phyloP scores from a whole-genome alignment of 2,888 invertebrate species.

The Nudaria mundana region DNA sequence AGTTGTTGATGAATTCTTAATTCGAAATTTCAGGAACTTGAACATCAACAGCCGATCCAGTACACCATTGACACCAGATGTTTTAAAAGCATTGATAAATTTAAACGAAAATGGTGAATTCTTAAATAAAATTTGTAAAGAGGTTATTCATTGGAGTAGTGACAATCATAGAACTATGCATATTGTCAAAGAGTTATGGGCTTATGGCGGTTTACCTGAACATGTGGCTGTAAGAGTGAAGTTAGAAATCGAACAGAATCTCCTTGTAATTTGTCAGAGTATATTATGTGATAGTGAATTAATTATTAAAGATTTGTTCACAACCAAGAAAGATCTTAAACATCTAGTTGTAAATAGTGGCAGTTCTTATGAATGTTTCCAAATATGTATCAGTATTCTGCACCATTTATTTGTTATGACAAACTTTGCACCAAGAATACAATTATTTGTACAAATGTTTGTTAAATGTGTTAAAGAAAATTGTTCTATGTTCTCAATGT shows the following conservation, averaged over 20 bases:
- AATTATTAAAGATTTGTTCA: slow-evolving; percentile 35
- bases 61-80: slow-evolving; percentile 49
- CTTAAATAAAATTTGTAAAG: slow-evolving; percentile 36
- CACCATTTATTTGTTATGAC: slow-evolving; percentile 55
- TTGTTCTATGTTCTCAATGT: slow-evolving; percentile 33
- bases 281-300: slow-evolving; percentile 33
- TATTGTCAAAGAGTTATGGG: slow-evolving; percentile 54
- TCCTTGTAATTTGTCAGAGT: slow-evolving; percentile 40
- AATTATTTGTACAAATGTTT: slow-evolving; percentile 48
- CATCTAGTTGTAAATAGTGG: slow-evolving; percentile 46
- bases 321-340: slow-evolving; percentile 25
- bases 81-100: slow-evolving; percentile 60
- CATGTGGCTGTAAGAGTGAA: slow-evolving; percentile 59
- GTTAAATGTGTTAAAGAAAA: slow-evolving; percentile 40
- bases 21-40: slow-evolving; percentile 46
- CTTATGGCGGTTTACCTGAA: slow-evolving; percentile 32
- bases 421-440: slow-evolving; percentile 46
- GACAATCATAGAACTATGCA: slow-evolving; percentile 28
- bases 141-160: slow-evolving; percentile 48
- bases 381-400: slow-evolving; percentile 55
- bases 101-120: slow-evolving; percentile 41
- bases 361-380: slow-evolving; percentile 56
- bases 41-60: slow-evolving; percentile 40
- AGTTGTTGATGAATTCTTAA: slow-evolving; percentile 55
- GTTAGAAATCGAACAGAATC: slow-evolving; percentile 50